phyloP scores from a whole-genome alignment of 2,888 invertebrate genomes.

The Halictus ligatus region DNA sequence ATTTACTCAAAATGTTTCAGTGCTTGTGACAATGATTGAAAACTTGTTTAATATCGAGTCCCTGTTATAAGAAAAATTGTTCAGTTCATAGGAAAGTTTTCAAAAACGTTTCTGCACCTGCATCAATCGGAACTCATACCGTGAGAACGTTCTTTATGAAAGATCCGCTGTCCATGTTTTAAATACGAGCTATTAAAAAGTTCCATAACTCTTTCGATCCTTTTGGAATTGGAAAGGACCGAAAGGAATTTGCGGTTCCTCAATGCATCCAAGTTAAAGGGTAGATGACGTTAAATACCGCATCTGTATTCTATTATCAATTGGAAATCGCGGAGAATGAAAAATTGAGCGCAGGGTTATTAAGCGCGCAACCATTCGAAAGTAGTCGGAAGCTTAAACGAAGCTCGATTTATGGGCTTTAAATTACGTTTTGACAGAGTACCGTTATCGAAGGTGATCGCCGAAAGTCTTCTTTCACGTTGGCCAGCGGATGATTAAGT shows the following conservation, averaged over 20 bases:
- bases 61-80: background rate
- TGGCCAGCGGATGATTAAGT: conserved; percentile 11
- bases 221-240: background rate
- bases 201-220: background rate
- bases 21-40: no score
- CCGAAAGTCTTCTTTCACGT: conserved; percentile 15
- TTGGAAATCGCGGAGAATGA: conserved; percentile 44
- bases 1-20: no score
- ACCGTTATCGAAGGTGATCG: conserved; percentile 47
- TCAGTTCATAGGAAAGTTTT: background rate
- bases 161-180: no score
- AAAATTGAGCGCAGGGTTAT: conserved; percentile 15
- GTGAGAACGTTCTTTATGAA: no score
- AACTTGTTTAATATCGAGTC: no score
- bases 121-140: background rate
- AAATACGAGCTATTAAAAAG: background rate
- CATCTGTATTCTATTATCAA: conserved; percentile 23
- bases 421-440: conserved; percentile 47
- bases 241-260: background rate
- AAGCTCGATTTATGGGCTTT: conserved; percentile 46
- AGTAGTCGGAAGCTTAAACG: conserved; percentile 42
- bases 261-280: background rate
- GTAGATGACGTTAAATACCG: conserved; percentile 22
- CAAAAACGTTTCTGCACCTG: background rate
- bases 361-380: conserved; percentile 42